Evolutionary conservation across 1,140 invertebrate genomes (phyloP).

Genomic region (Trinorchestia longiramus): DNA sequence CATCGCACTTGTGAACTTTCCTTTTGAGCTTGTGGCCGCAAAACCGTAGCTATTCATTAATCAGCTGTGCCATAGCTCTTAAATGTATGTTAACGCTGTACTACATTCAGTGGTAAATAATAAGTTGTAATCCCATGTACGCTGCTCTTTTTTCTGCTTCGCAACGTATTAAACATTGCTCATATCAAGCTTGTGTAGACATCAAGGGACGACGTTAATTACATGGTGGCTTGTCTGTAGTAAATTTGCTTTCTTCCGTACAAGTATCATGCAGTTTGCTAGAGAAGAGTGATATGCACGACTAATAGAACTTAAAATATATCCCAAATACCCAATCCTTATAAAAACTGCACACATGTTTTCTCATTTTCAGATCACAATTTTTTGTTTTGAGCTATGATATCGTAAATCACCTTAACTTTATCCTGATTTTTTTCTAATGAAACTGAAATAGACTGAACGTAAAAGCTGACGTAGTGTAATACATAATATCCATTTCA

Average conservation of each 20-base stretch:
- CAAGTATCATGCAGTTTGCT: background rate
- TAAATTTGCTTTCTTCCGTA: background rate
- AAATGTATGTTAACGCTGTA: background rate
- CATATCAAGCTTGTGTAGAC: background rate
- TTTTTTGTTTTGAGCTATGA: background rate
- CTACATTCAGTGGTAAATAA: background rate
- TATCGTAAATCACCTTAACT: background rate
- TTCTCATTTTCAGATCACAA: background rate
- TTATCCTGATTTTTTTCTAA: background rate
- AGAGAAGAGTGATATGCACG: background rate
- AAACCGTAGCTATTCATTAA: background rate
- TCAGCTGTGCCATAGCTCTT: background rate
- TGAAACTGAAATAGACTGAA: too few species aligned
- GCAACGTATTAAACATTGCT: background rate
- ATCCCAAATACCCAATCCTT: background rate
- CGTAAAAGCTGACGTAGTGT: too few species aligned
- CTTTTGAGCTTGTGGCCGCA: background rate
- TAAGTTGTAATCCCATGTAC: background rate
- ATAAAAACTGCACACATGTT: background rate
- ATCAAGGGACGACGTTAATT: background rate
- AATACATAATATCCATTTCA: too few species aligned
- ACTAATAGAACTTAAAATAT: background rate
- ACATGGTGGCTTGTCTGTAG: background rate
- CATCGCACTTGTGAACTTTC: constrained; percentile 17
- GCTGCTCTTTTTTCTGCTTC: background rate